Conservation (phyloP, 2,113 vertebrate genomes). For the Willisornis vidua region DNA sequence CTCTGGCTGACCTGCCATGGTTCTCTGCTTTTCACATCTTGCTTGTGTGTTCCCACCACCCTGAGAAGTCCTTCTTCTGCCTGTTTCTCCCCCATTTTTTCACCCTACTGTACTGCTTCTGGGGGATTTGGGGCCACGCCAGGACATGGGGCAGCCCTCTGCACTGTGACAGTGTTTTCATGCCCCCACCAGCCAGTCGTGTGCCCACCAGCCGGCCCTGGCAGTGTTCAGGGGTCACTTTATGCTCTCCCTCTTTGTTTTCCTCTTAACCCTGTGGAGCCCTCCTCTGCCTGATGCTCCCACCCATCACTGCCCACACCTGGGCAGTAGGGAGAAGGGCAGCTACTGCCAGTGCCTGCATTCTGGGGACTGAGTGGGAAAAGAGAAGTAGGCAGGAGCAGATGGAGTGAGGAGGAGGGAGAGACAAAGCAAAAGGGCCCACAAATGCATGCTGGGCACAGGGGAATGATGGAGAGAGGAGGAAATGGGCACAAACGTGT, state of each 20-base stretch:
- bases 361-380: neutral
- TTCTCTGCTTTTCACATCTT: neutral
- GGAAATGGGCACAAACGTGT: neutral
- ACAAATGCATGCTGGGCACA: rapidly evolving
- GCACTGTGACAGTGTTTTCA: neutral
- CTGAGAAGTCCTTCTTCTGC: neutral
- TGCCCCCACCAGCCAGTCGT: neutral
- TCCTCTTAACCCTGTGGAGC: neutral
- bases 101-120: neutral
- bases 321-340: neutral
- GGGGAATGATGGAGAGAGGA: neutral
- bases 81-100: neutral
- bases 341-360: neutral
- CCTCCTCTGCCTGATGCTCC: neutral
- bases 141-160: neutral
- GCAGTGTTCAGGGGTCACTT: neutral
- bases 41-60: rapidly evolving
- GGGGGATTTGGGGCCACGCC: neutral
- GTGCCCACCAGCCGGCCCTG: neutral
- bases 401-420: neutral
- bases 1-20: neutral
- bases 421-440: neutral
- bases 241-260: neutral
- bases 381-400: neutral
- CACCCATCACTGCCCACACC: neutral